Evolutionary conservation across 2,797 vertebrate genomes (phyloP).

Genomic region (Anableps anableps): DNA sequence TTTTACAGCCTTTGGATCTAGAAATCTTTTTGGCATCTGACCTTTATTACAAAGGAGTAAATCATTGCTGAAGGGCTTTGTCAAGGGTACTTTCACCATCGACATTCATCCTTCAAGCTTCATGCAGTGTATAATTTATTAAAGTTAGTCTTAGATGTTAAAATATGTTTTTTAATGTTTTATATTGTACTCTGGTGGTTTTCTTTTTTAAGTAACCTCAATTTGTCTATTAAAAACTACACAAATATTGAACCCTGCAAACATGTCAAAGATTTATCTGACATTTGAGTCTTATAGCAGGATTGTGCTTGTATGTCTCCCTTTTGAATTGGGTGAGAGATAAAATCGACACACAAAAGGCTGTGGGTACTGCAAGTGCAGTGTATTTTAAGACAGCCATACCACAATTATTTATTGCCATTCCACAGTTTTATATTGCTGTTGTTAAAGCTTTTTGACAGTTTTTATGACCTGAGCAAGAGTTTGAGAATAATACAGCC

Average conservation of each 20-base stretch:
- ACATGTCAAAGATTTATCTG: too few relatives aligned
- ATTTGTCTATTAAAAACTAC: too few relatives aligned
- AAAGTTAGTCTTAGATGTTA: background rate
- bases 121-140: background rate
- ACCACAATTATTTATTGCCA: too few relatives aligned
- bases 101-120: slow-evolving; percentile 1
- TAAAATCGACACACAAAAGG: background rate
- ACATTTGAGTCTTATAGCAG: too few relatives aligned
- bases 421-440: background rate
- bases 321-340: background rate
- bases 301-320: background rate
- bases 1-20: background rate
- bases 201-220: too few relatives aligned
- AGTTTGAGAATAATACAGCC: background rate
- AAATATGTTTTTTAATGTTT: too few relatives aligned
- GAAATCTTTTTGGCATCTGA: background rate
- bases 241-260: too few relatives aligned
- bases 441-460: background rate
- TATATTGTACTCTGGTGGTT: too few relatives aligned
- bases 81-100: too few relatives aligned
- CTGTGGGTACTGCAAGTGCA: background rate
- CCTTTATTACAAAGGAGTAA: background rate
- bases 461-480: background rate
- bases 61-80: background rate
- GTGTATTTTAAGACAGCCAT: too few relatives aligned